Conservation (phyloP, 2,113 vertebrate genomes). For the Chlorodrepanis virens region DNA sequence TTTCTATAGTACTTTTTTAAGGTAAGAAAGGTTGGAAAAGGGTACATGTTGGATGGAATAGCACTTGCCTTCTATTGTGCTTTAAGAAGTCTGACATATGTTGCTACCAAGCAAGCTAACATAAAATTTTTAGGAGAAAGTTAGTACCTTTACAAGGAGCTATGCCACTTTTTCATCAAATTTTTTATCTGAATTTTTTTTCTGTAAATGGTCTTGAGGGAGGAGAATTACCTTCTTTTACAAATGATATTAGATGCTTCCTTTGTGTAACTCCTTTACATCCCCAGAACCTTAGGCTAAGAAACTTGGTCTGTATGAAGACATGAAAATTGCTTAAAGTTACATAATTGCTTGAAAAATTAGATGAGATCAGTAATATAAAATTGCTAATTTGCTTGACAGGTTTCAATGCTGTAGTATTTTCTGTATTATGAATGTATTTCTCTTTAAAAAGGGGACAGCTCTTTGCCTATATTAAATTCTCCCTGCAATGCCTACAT, state of each 20-base stretch:
- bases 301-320: not conserved
- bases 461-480: not conserved
- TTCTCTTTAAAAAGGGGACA: slow-evolving; percentile 65
- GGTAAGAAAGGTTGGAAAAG: slow-evolving; percentile 75
- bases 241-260: not conserved
- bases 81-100: not conserved
- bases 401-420: not conserved
- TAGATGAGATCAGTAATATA: not conserved
- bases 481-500: not conserved
- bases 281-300: not conserved
- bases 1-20: slow-evolving; percentile 62
- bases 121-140: not conserved
- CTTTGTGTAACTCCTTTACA: not conserved
- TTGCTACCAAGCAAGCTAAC: not conserved
- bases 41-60: slow-evolving; percentile 65
- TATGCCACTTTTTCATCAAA: not conserved
- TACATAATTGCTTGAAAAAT: not conserved
- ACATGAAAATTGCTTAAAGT: not conserved
- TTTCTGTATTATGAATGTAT: not conserved
- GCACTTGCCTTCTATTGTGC: not conserved
- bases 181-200: not conserved
- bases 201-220: not conserved
- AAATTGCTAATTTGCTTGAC: not conserved
- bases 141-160: not conserved
- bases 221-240: not conserved